Conservation (phyloP, 2,113 vertebrate species). For the Parotia lawesii region DNA sequence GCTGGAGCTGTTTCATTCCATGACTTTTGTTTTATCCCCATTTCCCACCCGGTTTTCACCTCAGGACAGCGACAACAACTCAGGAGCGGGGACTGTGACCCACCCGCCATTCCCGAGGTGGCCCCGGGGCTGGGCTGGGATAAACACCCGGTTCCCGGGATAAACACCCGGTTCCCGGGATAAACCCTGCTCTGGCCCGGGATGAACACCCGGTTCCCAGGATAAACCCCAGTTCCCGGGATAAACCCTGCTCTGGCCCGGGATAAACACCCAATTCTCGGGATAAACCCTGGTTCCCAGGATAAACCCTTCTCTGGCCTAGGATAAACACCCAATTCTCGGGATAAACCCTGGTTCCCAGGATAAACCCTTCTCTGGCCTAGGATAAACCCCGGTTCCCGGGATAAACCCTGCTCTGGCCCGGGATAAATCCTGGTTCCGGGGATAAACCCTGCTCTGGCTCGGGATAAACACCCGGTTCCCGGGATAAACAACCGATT, state of each 20-base stretch:
- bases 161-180: too few relatives aligned
- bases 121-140: neutral
- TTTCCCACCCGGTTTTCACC: rapidly evolving
- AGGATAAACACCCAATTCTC: too few relatives aligned
- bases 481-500: too few relatives aligned
- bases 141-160: rapidly evolving
- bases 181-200: too few relatives aligned
- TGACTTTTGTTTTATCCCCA: rapidly evolving
- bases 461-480: too few relatives aligned
- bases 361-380: too few relatives aligned
- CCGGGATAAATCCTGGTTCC: neutral
- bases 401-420: too few relatives aligned
- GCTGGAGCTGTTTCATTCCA: neutral
- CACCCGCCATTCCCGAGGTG: neutral
- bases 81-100: rapidly evolving
- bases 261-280: neutral
- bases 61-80: rapidly evolving
- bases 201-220: rapidly evolving
- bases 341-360: too few relatives aligned
- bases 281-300: neutral
- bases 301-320: too few relatives aligned
- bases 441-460: too few relatives aligned
- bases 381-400: too few relatives aligned
- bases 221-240: rapidly evolving
- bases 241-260: rapidly evolving